Conservation (phyloP, 92 coral and sea anemone species). For the Isaurus tuberculatus region DNA sequence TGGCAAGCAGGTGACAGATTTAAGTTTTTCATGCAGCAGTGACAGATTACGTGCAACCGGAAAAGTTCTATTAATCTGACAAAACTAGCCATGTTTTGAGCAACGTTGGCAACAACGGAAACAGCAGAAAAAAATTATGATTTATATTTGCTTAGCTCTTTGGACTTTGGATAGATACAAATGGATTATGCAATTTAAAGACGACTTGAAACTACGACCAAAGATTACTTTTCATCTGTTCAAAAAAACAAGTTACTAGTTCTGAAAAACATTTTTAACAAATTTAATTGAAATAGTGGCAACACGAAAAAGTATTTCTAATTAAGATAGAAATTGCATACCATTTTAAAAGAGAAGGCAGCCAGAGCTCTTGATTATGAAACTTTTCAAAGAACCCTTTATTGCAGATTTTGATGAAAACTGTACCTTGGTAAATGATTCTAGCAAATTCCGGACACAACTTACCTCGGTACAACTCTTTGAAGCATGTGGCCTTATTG, state of each 20-base stretch:
- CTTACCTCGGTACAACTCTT: conserved; percentile 43
- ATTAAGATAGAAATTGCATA: not conserved
- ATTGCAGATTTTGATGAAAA: conserved; percentile 3
- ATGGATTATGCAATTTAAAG: not conserved
- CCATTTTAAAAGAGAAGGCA: not conserved
- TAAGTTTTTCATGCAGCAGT: not conserved
- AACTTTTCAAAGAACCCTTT: not conserved
- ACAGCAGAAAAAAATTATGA: not conserved
- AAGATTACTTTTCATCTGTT: not conserved
- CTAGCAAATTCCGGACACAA: not conserved
- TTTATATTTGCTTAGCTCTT: not conserved
- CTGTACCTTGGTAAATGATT: not conserved
- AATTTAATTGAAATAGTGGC: not conserved
- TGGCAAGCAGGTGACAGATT: conserved; percentile 27
- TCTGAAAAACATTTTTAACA: not conserved
- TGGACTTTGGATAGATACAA: not conserved
- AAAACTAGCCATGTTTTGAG: not conserved
- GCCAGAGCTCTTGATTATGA: not conserved
- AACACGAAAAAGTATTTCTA: not conserved
- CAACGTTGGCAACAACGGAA: not conserved
- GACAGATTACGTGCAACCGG: conserved; percentile 5
- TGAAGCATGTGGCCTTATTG: conserved; percentile 59
- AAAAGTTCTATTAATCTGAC: conserved; percentile 5
- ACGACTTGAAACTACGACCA: not conserved
- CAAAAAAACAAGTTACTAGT: not conserved